phyloP scores from a whole-genome alignment of 2,797 vertebrate species.

The Prionace glauca region DNA sequence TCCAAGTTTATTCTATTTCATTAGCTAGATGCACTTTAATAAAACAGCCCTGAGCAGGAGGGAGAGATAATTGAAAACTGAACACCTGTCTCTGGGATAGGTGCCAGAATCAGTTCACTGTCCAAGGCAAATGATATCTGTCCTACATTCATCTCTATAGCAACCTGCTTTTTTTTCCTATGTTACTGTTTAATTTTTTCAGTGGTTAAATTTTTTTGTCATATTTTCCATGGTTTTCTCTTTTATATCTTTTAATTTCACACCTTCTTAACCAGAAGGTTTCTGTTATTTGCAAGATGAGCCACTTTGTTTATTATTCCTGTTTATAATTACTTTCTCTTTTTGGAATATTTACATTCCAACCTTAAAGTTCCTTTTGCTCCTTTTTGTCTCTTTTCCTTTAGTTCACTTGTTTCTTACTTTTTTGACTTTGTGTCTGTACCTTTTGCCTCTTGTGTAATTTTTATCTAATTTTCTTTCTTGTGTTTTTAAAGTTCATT shows the following conservation, averaged over 20 bases:
- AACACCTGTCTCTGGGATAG: constrained; percentile 17
- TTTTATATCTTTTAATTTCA: neutral
- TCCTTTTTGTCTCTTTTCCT: neutral
- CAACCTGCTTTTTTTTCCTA: neutral
- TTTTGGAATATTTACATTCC: neutral
- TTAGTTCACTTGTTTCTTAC: neutral
- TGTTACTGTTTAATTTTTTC: neutral
- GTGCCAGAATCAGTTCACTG: neutral
- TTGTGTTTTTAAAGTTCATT: neutral
- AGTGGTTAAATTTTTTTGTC: neutral
- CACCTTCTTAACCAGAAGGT: neutral
- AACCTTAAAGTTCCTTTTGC: neutral
- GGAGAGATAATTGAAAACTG: constrained; percentile 12
- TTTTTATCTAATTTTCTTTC: neutral
- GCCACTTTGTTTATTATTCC: neutral
- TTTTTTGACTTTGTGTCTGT: neutral
- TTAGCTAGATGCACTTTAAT: neutral
- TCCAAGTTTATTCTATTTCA: constrained; percentile 1
- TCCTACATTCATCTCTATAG: neutral
- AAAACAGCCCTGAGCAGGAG: neutral
- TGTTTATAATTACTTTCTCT: neutral
- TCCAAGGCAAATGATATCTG: constrained; percentile 9
- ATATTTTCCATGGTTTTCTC: neutral
- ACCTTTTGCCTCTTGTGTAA: neutral
- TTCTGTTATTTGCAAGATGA: neutral